phyloP scores from a whole-genome alignment of 2,888 invertebrate species.

The Brenthis hecate region DNA sequence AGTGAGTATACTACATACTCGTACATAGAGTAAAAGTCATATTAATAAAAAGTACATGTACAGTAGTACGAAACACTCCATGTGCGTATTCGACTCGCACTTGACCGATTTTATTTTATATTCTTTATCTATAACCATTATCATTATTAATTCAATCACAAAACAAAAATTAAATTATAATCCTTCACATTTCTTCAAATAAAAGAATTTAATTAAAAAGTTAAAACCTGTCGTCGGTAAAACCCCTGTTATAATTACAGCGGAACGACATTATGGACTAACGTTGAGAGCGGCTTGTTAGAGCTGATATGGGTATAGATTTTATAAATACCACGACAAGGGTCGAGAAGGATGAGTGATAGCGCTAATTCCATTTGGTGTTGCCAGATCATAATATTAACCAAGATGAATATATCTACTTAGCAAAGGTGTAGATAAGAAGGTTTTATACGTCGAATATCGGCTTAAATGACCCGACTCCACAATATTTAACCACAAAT shows the following conservation, averaged over 20 bases:
- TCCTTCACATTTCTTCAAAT: not conserved
- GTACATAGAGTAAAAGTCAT: no score
- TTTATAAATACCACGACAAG: not conserved
- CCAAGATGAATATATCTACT: not conserved
- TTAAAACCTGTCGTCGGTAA: slow-evolving; percentile 14
- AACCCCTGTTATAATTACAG: slow-evolving; percentile 22
- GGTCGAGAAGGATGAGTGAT: not conserved
- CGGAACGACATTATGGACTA: not conserved
- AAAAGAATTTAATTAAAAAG: slow-evolving; percentile 24
- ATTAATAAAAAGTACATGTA: no score
- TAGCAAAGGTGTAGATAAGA: not conserved
- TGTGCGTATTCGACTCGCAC: no score
- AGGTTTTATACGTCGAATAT: no score
- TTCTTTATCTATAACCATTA: not conserved
- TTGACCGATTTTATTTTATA: no score
- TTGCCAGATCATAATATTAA: not conserved
- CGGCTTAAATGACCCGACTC: no score
- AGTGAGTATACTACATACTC: no score
- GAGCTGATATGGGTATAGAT: slow-evolving; percentile 1
- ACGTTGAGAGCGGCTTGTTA: slow-evolving; percentile 12
- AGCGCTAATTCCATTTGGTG: not conserved
- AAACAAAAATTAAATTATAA: slow-evolving; percentile 6
- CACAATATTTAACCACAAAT: no score
- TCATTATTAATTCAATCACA: not conserved
- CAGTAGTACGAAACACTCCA: no score